Base-by-base conservation (phyloP, 2,797 vertebrate species). In the Hirundo rustica region DNA sequence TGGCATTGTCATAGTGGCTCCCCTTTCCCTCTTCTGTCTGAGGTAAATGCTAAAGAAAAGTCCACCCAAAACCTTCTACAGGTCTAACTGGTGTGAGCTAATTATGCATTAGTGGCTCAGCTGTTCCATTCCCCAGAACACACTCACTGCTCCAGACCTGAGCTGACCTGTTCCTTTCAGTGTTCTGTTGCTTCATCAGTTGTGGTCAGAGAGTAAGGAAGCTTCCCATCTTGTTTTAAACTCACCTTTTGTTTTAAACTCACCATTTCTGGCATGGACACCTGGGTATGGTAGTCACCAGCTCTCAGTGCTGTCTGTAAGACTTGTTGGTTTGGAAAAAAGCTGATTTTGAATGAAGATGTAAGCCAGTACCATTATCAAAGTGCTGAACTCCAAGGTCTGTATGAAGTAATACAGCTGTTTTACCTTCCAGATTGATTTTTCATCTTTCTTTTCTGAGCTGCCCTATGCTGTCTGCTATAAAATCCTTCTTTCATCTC, bases 401-500 rank as follows among this genome's bases (percentile, higher is more conserved):
- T 88, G 5, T 32, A 47, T 65, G 32, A 83, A 57, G 16, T 50
- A 62, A 83, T 51, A 27, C 18, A 83, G 64, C 21, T 77, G 16
- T 44, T 85, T 62, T 34, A 62, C 44, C 47, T 92, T 88, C 38
- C 67, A 74, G 25, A 66, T 16, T 42, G 40, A 54, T 88, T 88
- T 92, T 88, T 65, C 18, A 38, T 73, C 40, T 87, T 66, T 38
- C 20, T 55, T 90, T 92, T 88, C 64, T 74, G 57, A 92, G n/a
- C 57, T 81, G 17, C 51, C 7, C 32, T 36, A 2, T 66, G 50
- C 32, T 83, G 50, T 71, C 34, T 92, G 48, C 65, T 71, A 0
- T 67, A n/a, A 92, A 92, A 71, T 74, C 36, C 30, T 79, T n/a
- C 83, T 82, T 90, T 92, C 13, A 30, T 77, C 50, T 93, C n/a